Base-by-base conservation (phyloP, 1,140 invertebrate species). In the Aphelinus atriplicis region DNA sequence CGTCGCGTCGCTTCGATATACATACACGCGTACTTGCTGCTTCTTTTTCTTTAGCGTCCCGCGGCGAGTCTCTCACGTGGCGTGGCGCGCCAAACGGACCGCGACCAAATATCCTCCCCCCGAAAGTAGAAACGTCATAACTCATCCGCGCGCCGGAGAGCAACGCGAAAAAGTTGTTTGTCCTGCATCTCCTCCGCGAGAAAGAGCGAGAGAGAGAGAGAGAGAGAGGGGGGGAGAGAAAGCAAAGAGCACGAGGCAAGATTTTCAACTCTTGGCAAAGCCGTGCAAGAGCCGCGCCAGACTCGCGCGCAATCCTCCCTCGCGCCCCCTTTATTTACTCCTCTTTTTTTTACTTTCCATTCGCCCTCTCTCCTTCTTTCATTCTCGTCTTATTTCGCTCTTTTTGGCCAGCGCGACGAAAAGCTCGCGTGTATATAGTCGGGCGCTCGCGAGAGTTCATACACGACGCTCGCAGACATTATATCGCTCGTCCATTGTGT, bases 111-210 rank as follows among this genome's bases (percentile, higher is more conserved):
- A 82, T 83, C 81, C 76, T 80, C 64, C 75, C 58, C 56, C 71
- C 73, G 76, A 82, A 82, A 81, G 83, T 81, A 80, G 81, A 83
- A 81, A 82, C 80, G 77, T 76, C 79, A 81, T 83, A 81, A 83
- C 73, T 84, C 82, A 85, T 84, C 80, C 78, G 80, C 80, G 60
- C 60, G 42, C 7, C 50, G 48, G 79, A 79, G 79, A 80, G 78
- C 76, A 78, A 60, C 78, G 81, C 79, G 81, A 86, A 85, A 83
- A 86, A 86, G 84, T 87, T 85, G 85, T 85, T 86, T 84, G 83
- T 82, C 83, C 83, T 81, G 81, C 78, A 80, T 80, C 9, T 56
- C 43, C 78, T 82, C 73, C 79, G 77, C 26, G 26, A 26, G 26
- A 26, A 26, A 26, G 26, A 26, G 26, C 26, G 26, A 26, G 26